Conservation (phyloP, 1,140 invertebrate species). For the Phymastichus coffea region DNA sequence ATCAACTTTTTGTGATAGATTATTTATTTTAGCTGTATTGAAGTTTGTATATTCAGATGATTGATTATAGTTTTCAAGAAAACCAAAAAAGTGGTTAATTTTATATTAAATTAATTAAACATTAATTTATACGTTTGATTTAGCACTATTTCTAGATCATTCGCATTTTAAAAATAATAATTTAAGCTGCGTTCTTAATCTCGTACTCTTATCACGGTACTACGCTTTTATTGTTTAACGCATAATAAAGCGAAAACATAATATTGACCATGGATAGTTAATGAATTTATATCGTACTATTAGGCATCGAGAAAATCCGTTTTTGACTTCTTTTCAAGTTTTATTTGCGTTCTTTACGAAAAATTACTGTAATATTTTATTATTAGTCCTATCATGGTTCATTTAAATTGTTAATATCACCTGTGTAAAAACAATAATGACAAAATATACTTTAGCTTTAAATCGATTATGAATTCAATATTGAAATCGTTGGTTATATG, state of each 20-base stretch:
- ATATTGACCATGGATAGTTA: too few relatives aligned
- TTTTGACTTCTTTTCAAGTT: slow-evolving; percentile 10
- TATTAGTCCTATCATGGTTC: slow-evolving; percentile 8
- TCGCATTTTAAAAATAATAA: too few relatives aligned
- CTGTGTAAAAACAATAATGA: slow-evolving; percentile 22
- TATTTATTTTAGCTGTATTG: slow-evolving; percentile 52
- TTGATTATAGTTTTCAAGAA: too few relatives aligned
- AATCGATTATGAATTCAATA: neutral
- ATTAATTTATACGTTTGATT: too few relatives aligned
- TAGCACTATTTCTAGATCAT: too few relatives aligned
- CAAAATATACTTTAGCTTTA: slow-evolving; percentile 2
- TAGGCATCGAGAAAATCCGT: neutral
- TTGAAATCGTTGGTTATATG: too few relatives aligned
- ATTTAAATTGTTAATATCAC: slow-evolving; percentile 32
- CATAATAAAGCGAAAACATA: too few relatives aligned
- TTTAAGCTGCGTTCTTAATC: too few relatives aligned
- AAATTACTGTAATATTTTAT: neutral
- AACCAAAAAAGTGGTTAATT: too few relatives aligned
- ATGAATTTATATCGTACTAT: slow-evolving; percentile 16
- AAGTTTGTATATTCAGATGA: slow-evolving; percentile 18
- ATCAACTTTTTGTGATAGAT: slow-evolving; percentile 54
- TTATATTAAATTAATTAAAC: too few relatives aligned
- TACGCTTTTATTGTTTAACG: too few relatives aligned
- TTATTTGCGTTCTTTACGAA: slow-evolving; percentile 7
- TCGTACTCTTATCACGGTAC: too few relatives aligned